phyloP scores from a whole-genome alignment of 2,113 vertebrate genomes.

The Collichthys lucidus region DNA sequence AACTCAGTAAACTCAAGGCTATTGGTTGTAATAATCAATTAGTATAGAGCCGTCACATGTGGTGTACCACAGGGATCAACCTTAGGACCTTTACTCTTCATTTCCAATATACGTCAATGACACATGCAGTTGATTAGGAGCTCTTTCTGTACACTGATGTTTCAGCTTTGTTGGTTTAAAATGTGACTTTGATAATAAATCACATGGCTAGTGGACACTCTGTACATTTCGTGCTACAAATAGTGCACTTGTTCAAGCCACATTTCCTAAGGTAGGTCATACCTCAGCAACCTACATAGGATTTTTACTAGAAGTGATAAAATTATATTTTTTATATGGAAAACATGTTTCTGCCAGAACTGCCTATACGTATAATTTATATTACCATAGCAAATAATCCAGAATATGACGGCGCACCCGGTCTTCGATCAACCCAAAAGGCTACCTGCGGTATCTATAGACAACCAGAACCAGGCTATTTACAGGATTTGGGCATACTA shows the following conservation, averaged over 20 bases:
- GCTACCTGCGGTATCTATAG: background rate
- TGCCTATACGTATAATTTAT: background rate
- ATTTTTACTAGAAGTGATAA: too few relatives aligned
- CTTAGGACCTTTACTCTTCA: background rate
- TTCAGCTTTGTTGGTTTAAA: background rate
- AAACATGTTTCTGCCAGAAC: too few relatives aligned
- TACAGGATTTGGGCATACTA: background rate
- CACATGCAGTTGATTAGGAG: background rate
- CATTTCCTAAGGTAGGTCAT: background rate
- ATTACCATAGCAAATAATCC: too few relatives aligned
- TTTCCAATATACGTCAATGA: background rate
- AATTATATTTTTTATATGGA: too few relatives aligned
- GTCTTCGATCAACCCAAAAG: too few relatives aligned
- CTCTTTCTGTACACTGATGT: background rate
- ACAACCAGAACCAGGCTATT: background rate
- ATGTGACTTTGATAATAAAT: background rate
- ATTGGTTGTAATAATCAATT: background rate
- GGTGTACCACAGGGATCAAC: constrained; percentile 6
- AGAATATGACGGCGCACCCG: too few relatives aligned
- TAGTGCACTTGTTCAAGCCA: background rate
- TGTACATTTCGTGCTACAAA: background rate
- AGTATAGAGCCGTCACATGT: background rate
- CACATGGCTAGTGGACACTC: background rate
- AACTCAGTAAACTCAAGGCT: too few relatives aligned
- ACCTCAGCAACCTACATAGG: background rate